Conservation (phyloP, 2,888 invertebrate species). For the Hyposoter didymator region DNA sequence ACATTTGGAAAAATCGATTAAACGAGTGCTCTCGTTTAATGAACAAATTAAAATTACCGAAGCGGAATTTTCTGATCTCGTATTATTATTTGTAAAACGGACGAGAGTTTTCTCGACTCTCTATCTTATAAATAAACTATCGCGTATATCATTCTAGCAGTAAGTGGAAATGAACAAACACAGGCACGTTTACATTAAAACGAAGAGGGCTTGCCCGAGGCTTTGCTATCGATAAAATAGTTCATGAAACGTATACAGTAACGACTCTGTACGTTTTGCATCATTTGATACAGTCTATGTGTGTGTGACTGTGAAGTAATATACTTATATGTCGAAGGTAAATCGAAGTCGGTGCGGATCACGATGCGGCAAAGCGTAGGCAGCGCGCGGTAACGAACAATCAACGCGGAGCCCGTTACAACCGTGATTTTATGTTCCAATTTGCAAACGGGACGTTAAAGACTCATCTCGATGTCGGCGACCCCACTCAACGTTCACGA, state of each 20-base stretch:
- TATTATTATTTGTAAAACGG: conserved; percentile 1
- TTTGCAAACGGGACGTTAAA: conserved; percentile 81
- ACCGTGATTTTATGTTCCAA: conserved; percentile 83
- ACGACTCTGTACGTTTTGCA: conserved; percentile 53
- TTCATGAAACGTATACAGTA: conserved; percentile 54
- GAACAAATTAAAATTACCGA: neutral
- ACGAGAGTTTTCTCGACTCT: neutral
- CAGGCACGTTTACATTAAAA: neutral
- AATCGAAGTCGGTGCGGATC: conserved; percentile 33
- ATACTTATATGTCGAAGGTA: neutral
- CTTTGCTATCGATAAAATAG: conserved; percentile 56
- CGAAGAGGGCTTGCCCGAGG: conserved; percentile 40
- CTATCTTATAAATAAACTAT: neutral
- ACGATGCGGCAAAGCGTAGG: conserved; percentile 74
- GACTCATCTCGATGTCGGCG: conserved; percentile 70
- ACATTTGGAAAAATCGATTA: neutral
- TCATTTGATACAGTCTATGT: conserved; percentile 6
- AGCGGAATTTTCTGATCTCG: neutral
- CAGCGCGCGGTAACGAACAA: conserved; percentile 81
- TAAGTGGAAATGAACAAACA: neutral
- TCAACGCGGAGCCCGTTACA: conserved; percentile 80
- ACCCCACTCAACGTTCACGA: conserved; percentile 65
- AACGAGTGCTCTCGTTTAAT: neutral
- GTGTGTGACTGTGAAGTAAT: conserved; percentile 22
- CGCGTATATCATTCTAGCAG: neutral